phyloP scores from a whole-genome alignment of 2,888 invertebrate species.

The Noctua janthe region DNA sequence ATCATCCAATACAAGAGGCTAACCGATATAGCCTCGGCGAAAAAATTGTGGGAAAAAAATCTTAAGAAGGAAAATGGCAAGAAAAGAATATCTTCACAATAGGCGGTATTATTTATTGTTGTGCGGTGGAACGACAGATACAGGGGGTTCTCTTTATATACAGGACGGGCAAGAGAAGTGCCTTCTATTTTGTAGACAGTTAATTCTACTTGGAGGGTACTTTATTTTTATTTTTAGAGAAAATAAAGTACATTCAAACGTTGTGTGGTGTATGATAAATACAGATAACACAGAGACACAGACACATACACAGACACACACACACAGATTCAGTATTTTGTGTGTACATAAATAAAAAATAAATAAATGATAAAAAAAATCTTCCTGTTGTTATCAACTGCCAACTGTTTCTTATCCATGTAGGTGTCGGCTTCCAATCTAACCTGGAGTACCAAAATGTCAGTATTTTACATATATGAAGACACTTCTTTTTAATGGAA shows the following conservation, averaged over 20 bases:
- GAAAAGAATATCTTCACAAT: conserved; percentile 6
- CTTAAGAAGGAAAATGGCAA: neutral
- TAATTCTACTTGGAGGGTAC: neutral
- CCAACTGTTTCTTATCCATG: no score
- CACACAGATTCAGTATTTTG: no score
- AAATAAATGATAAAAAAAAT: neutral
- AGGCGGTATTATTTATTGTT: conserved; percentile 24
- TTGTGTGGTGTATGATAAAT: neutral
- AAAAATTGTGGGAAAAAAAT: neutral
- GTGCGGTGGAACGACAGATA: conserved; percentile 15
- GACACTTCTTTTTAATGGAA: no score
- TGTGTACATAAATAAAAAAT: no score
- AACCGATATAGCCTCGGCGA: neutral
- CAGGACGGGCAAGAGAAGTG: conserved; percentile 2
- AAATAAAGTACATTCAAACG: neutral
- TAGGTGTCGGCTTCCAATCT: neutral
- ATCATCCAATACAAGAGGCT: neutral
- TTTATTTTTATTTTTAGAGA: neutral
- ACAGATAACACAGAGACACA: no score
- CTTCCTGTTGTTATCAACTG: neutral
- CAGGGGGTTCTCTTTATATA: conserved; percentile 7
- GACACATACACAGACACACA: no score
- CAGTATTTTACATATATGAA: no score
- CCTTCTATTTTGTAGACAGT: neutral
- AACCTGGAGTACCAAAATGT: no score